phyloP scores from a whole-genome alignment of 2,113 vertebrate genomes.

The Brachyhypopomus occidentalis region DNA sequence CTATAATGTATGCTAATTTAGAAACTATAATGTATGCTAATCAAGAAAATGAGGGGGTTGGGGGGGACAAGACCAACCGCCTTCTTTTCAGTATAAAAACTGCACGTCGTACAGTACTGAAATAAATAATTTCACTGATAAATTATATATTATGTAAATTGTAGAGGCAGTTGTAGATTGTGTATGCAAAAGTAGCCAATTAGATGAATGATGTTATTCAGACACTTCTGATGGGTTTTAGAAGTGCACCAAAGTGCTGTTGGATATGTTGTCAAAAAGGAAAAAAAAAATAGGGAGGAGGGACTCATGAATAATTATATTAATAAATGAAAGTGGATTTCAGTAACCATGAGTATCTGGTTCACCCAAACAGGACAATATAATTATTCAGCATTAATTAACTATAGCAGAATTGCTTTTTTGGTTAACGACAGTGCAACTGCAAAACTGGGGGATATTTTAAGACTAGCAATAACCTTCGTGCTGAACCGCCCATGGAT shows the following conservation, averaged over 20 bases:
- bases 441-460: constrained; percentile 35
- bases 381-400: constrained; percentile 59
- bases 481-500: background rate
- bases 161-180: background rate
- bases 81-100: background rate
- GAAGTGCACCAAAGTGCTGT: constrained; percentile 12
- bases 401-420: constrained; percentile 41
- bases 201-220: constrained; percentile 29
- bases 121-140: constrained; percentile 36
- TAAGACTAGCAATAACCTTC: constrained; percentile 1
- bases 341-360: constrained; percentile 53
- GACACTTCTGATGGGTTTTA: background rate
- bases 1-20: constrained; percentile 26
- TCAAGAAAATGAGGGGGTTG: constrained; percentile 29
- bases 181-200: constrained; percentile 40
- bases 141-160: constrained; percentile 26
- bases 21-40: constrained; percentile 23
- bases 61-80: constrained; percentile 6
- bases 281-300: background rate
- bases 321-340: constrained; percentile 44
- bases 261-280: background rate
- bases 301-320: constrained; percentile 25
- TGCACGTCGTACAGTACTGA: constrained; percentile 28
- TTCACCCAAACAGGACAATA: constrained; percentile 52
- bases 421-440: constrained; percentile 57